These are phyloP conservation scores for Leucophora obtusa DNA, from an alignment of 2,888 invertebrate genomes.

Conservation along the genomic window DNA sequence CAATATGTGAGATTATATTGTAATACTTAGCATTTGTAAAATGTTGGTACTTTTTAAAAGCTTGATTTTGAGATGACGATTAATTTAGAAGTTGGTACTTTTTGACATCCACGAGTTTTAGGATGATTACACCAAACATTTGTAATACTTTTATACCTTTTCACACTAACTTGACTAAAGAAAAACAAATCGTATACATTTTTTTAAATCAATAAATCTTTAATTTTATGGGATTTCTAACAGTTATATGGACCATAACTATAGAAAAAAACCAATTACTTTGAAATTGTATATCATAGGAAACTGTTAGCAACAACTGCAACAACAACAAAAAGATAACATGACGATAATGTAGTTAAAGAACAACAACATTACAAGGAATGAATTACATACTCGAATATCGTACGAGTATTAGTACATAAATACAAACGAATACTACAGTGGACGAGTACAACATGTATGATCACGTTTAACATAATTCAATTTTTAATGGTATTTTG, in stretches of 20 bases:
- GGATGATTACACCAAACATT: no score
- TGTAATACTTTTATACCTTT: no score
- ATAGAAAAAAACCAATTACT: constrained; percentile 46
- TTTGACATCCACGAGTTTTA: no score
- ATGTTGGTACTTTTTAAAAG: no score
- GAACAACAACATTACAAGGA: constrained; percentile 13
- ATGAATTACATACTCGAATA: not conserved
- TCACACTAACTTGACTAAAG: constrained; percentile 24
- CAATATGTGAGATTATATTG: no score
- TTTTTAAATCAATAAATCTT: constrained; percentile 36
- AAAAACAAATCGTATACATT: constrained; percentile 7
- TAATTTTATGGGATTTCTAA: constrained; percentile 42
- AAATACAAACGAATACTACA: constrained; percentile 4
- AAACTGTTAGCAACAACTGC: not conserved
- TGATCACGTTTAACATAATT: constrained; percentile 61
- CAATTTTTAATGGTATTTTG: constrained; percentile 54
- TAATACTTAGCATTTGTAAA: no score
- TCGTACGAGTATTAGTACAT: constrained; percentile 5
- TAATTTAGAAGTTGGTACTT: no score
- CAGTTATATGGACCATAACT: constrained; percentile 21
- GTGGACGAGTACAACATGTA: constrained; percentile 43
- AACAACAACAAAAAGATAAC: constrained; percentile 7
- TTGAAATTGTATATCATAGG: constrained; percentile 14
- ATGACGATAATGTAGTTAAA: not conserved
- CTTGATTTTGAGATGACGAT: no score